Conservation (phyloP, 2,888 invertebrate species). For the Penaeus monodon region DNA sequence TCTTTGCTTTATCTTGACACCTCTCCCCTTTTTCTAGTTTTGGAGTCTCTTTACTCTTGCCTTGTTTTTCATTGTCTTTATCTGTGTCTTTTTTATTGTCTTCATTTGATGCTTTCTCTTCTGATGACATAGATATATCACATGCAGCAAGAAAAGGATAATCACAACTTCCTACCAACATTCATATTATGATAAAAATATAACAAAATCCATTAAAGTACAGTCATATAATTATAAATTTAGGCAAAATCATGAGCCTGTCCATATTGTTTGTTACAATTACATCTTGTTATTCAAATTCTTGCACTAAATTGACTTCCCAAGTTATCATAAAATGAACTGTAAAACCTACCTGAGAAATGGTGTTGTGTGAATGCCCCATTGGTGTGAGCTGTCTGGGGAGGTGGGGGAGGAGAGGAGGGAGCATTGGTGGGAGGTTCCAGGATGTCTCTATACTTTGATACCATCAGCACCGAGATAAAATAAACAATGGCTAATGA, state of each 20-base stretch:
- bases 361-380: conserved; percentile 60
- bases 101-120: not conserved
- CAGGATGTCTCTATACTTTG: conserved; percentile 97
- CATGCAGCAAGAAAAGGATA: no score
- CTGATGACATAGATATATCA: no score
- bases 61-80: conserved; percentile 8
- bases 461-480: conserved; percentile 99
- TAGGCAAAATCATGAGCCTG: no score
- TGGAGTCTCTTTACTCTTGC: no score
- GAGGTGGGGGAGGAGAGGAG: conserved; percentile 67
- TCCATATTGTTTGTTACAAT: no score
- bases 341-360: conserved; percentile 55
- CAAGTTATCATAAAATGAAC: not conserved
- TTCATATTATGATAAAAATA: no score
- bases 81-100: not conserved
- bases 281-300: no score
- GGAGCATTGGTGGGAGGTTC: conserved; percentile 79
- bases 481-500: conserved; percentile 99
- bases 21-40: no score
- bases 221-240: no score
- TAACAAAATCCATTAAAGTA: no score
- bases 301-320: no score
- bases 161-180: not conserved
- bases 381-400: conserved; percentile 55
- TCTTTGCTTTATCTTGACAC: no score